Evolutionary conservation across 1,140 invertebrate species (phyloP), one percentile per base, ranked within the genome.

Genomic region (Trichonephila inaurata): DNA sequence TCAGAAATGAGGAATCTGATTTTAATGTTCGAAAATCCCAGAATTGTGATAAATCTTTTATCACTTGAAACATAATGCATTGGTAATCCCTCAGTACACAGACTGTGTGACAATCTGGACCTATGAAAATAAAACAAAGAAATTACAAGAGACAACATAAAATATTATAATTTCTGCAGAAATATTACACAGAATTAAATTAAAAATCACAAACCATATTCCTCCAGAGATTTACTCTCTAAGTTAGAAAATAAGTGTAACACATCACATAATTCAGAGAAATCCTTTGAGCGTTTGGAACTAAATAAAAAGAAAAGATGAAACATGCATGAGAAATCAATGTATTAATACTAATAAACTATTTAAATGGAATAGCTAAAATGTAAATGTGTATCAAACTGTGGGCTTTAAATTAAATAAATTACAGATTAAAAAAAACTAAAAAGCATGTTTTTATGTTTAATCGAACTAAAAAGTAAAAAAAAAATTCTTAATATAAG

Each of bases 1-100:
- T 88, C 10, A 33, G 61, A 58, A 40, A 88, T 21, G 62, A 21
- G 40, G 86, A 64, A 40, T 64, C 28, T 21, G 60, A 12, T 19
- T 64, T 88, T 64, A 64, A 64, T 21, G 89, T 33, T 19, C 28
- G 82, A 40, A 69, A 82, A 64, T 40, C 60, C 40, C 40, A 87
- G 10, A 66, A 21, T 18, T 82, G 6, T 28, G 87, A 81, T n/a
- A 87, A 83, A 94, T 97, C 96, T 0, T 97, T 94, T 95, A 97
- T 96, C 40, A 97, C 96, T 62, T 96, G 95, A 94, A 97, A 96
- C 19, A 97, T 95, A 72, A 96, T 95, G 95, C 96, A 96, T 93
- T 96, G 96, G 8, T 96, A 96, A 88, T 96, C 96, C 44, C 96
- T 95, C 19, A 96, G 87, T 1, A 95, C 94, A 0, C 95, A 88